These are phyloP conservation scores for Microtus montanus DNA, from an alignment of 2,113 vertebrate species.

Conservation along the genomic window DNA sequence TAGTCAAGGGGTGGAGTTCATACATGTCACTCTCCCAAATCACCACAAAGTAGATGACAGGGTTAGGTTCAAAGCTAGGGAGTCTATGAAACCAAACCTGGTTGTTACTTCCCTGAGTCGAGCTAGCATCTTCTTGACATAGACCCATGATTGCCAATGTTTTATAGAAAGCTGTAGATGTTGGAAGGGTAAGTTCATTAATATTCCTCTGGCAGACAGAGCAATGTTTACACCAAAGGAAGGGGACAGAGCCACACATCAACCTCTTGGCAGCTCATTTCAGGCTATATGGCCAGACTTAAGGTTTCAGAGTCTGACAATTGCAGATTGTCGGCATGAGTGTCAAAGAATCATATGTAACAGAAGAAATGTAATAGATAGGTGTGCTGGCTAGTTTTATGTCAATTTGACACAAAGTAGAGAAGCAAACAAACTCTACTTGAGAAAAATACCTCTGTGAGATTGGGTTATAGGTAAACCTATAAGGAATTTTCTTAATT, in stretches of 20 bases:
- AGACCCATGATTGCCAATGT: neutral
- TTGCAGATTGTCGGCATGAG: neutral
- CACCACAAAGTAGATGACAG: neutral
- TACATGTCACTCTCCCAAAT: rapidly evolving
- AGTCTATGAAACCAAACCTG: neutral
- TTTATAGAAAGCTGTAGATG: neutral
- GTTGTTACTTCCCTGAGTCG: neutral
- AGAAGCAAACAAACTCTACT: neutral
- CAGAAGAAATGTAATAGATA: neutral
- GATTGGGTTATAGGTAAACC: neutral
- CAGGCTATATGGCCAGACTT: neutral
- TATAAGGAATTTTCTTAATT: neutral
- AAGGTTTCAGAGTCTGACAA: neutral
- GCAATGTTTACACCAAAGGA: neutral
- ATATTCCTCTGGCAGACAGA: neutral
- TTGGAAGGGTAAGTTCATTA: neutral
- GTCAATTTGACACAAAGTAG: neutral
- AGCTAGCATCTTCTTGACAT: neutral
- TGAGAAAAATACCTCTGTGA: neutral
- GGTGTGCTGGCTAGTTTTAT: neutral
- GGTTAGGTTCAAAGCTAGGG: neutral
- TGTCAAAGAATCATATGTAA: neutral
- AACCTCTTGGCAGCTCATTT: neutral
- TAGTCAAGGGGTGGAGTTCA: neutral
- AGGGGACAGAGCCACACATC: neutral